Conservation (phyloP, 2,888 invertebrate species). For the Tipula lateralis region DNA sequence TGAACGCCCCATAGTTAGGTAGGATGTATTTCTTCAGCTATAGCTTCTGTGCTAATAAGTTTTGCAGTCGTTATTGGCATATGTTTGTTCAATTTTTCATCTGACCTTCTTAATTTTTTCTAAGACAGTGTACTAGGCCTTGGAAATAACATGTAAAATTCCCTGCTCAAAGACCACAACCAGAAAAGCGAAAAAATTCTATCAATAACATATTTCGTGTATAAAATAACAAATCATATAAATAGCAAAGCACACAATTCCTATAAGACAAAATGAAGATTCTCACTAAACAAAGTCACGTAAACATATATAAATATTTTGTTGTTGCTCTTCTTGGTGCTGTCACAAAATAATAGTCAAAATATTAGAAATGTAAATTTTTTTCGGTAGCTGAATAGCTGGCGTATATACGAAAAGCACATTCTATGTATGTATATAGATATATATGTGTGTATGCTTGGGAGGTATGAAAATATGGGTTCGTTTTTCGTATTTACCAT, state of each 20-base stretch:
- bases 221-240: slow-evolving; percentile 15
- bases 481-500: background rate
- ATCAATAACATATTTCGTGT: background rate
- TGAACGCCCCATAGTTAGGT: too few relatives aligned
- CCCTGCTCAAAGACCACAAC: background rate
- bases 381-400: background rate
- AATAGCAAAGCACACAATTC: background rate
- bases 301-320: background rate
- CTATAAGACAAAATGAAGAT: background rate
- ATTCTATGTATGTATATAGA: background rate
- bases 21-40: too few relatives aligned
- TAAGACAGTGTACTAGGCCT: too few relatives aligned
- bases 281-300: background rate
- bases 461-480: background rate
- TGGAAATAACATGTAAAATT: too few relatives aligned
- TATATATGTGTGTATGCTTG: background rate
- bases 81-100: too few relatives aligned
- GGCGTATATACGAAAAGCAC: background rate
- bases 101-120: too few relatives aligned
- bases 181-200: background rate
- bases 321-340: background rate
- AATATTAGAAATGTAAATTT: slow-evolving; percentile 24
- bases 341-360: slow-evolving; percentile 24
- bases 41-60: too few relatives aligned
- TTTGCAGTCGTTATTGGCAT: too few relatives aligned